These are phyloP conservation scores for Oeneis ivallda DNA, from an alignment of 2,888 invertebrate species.

Conservation along the genomic window DNA sequence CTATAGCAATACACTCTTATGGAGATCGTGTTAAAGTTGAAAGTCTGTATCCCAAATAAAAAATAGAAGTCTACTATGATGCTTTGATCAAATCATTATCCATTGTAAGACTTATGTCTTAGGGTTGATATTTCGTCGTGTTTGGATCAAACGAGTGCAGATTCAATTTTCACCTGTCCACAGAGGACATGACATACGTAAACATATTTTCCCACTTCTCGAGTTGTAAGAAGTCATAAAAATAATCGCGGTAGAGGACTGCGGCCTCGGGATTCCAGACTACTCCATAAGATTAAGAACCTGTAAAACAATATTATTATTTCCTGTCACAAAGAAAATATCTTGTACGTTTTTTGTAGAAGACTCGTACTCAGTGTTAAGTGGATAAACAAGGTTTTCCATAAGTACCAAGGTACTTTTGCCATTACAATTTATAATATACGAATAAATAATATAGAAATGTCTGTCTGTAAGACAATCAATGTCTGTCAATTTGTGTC, in stretches of 20 bases:
- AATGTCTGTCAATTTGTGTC: too few species aligned
- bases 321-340: slow-evolving; percentile 31
- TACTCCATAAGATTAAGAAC: slow-evolving; percentile 25
- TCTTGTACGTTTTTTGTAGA: slow-evolving; percentile 7
- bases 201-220: slow-evolving; percentile 37
- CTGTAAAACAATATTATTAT: slow-evolving; percentile 33
- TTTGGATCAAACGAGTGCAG: slow-evolving; percentile 16
- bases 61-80: slow-evolving; percentile 15
- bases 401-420: neutral
- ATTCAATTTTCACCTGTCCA: slow-evolving; percentile 40
- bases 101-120: neutral
- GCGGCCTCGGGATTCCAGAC: slow-evolving; percentile 29
- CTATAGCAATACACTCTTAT: slow-evolving; percentile 18
- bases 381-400: neutral
- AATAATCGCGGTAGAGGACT: slow-evolving; percentile 27
- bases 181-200: slow-evolving; percentile 32
- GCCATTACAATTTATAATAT: too few species aligned
- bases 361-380: neutral
- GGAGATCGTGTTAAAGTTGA: neutral
- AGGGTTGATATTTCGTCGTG: slow-evolving; percentile 19
- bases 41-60: slow-evolving; percentile 17
- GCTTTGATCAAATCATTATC: slow-evolving; percentile 22
- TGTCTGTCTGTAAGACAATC: too few species aligned
- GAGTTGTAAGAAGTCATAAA: slow-evolving; percentile 37
- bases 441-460: too few species aligned